A percentile compares a stretch with the other conserved stretches of the same genome.
Evolutionary conservation across 2,888 invertebrate genomes (phyloP).

Genomic region (Elmis aenea): DNA sequence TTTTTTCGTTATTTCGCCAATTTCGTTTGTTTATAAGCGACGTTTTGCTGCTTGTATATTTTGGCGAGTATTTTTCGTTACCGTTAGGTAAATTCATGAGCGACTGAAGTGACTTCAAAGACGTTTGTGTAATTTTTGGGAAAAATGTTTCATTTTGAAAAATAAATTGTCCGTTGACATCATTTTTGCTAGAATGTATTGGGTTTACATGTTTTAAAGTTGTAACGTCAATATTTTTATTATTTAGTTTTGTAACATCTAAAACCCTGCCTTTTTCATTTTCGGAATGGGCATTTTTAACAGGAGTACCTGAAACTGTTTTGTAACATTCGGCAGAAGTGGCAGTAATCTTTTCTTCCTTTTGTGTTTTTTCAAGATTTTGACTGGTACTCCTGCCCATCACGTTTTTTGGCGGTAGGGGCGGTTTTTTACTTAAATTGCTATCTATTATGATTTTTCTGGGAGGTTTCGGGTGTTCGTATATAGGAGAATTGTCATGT

Average conservation of each 20-base stretch:
- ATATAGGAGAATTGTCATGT: conserved; percentile 50
- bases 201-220: conserved; percentile 26
- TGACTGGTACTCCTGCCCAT: conserved; percentile 44
- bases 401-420: conserved; percentile 60
- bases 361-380: conserved; percentile 8
- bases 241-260: conserved; percentile 10
- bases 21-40: conserved; percentile 15
- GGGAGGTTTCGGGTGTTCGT: conserved; percentile 59
- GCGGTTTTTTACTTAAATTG: conserved; percentile 35
- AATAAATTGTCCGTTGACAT: conserved; percentile 36
- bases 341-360: conserved; percentile 28
- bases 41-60: too few species aligned
- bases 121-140: conserved; percentile 14
- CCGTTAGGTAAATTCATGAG: conserved; percentile 8
- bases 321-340: conserved; percentile 23
- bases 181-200: conserved; percentile 31
- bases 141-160: conserved; percentile 27
- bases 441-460: conserved; percentile 47
- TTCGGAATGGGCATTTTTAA: conserved; percentile 49
- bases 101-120: conserved; percentile 18
- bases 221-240: conserved; percentile 14
- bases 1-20: conserved; percentile 33
- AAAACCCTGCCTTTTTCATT: conserved; percentile 43
- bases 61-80: conserved; percentile 6
- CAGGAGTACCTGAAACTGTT: conserved; percentile 49